Conservation (phyloP, 2,113 vertebrate genomes). For the Irena cyanogastra region DNA sequence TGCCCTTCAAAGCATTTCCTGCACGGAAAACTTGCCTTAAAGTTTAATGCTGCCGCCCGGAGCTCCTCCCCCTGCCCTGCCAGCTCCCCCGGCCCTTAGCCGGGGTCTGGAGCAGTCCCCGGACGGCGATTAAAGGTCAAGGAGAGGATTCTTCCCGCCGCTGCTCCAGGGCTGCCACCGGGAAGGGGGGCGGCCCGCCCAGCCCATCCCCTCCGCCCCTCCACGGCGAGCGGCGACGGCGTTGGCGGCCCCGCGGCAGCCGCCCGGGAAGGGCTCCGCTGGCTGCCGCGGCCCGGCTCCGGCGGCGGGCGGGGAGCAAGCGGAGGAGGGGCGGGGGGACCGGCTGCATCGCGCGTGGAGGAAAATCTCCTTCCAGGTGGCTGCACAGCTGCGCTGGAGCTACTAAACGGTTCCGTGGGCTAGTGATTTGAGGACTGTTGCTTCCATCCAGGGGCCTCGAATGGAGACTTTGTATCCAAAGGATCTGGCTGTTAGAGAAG, state of each 20-base stretch:
- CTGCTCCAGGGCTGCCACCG: background rate
- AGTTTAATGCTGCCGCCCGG: slow-evolving; percentile 26
- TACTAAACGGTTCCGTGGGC: background rate
- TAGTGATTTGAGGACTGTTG: background rate
- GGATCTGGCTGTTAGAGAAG: background rate
- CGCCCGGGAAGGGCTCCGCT: background rate
- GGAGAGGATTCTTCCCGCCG: background rate
- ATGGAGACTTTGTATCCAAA: background rate
- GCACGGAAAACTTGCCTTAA: slow-evolving; percentile 24
- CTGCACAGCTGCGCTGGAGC: background rate
- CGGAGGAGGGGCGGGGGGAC: background rate
- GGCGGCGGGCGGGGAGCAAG: background rate
- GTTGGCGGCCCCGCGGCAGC: background rate
- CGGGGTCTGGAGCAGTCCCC: background rate
- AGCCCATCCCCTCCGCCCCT: background rate
- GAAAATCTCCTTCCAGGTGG: slow-evolving; percentile 5
- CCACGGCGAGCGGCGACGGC: background rate
- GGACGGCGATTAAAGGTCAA: background rate
- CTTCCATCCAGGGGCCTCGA: background rate
- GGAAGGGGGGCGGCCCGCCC: background rate
- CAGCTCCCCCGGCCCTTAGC: background rate
- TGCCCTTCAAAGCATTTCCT: background rate
- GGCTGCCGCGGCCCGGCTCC: background rate
- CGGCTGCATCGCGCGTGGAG: background rate
- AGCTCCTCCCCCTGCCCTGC: slow-evolving; percentile 10